Base-by-base conservation (phyloP, 1,140 invertebrate species). In the Centruroides sculpturatus region DNA sequence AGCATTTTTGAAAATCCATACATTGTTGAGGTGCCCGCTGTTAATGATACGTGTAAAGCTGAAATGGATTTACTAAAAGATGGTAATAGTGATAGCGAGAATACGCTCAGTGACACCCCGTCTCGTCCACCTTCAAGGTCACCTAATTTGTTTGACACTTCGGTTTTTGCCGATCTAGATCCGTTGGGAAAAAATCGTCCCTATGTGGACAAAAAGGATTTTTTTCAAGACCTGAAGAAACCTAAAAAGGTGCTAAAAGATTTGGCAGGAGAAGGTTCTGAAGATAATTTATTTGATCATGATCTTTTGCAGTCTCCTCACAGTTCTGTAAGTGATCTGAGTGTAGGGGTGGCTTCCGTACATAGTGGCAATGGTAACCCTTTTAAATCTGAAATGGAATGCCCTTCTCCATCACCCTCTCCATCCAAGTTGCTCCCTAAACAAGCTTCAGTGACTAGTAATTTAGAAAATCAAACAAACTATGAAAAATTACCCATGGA, bases 151-250 rank as follows among this genome's bases (percentile, higher is more conserved):
- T 47, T 67, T 78, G 51, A 34, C 8, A 23, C 8, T 5, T 53
- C 51, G 5, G 85, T 92, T 65, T 93, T 93, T 77, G 91, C 86
- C 47, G 89, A 92, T 74, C 76, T 93, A 74, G 90, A 94, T 80
- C 89, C 90, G 58, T 75, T 94, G 69, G 89, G 89, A 70, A 67
- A 81, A 85, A 72, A 88, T 82, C 75, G 87, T 75, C 89, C 90
- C 53, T 93, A 91, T 77, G 82, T 93, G 68, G 89, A 94, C 79
- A 91, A 91, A 76, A 92, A 92, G 80, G 87, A 91, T 73, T 93
- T 94, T 76, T 94, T 94, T 79, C 86, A 90, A 77, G 86, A 92
- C 70, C 78, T 92, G 63, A 92, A 92, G 78, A 92, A 92, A 76
- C 89, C 88, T 63, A 87, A 88, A 57, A 90, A 90, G 78, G 83